Evolutionary conservation across 2,113 vertebrate genomes (phyloP).

Genomic region (Rhadina sibilatrix): DNA sequence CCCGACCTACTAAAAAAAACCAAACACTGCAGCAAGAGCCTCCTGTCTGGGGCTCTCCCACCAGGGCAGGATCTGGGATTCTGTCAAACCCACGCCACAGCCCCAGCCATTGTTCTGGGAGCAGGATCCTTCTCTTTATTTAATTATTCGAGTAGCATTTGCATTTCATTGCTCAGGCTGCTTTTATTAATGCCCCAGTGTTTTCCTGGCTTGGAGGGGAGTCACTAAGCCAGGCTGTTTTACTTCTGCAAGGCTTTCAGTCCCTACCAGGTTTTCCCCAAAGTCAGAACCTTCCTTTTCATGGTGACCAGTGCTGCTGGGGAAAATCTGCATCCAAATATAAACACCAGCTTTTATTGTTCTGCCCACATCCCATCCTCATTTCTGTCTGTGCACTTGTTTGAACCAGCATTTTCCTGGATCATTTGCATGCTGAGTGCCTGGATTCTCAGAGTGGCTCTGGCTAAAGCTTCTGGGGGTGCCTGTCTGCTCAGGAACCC

Average conservation of each 20-base stretch:
- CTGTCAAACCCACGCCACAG: not conserved
- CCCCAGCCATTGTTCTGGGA: not conserved
- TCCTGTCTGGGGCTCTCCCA: not conserved
- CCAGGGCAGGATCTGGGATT: not conserved
- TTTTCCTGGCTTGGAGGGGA: slow-evolving; percentile 9
- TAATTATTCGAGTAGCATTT: not conserved
- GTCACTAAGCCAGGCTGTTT: not conserved
- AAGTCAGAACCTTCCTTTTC: not conserved
- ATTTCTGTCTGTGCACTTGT: not conserved
- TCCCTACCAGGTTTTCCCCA: not conserved
- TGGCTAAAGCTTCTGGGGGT: not conserved
- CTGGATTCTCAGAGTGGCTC: not conserved
- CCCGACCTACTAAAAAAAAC: not conserved
- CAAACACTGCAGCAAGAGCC: not conserved
- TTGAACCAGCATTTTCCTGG: not conserved
- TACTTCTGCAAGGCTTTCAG: not conserved
- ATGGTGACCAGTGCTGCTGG: not conserved
- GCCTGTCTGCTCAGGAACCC: rapidly evolving
- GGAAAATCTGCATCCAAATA: not conserved
- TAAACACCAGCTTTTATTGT: not conserved
- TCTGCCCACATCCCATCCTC: not conserved
- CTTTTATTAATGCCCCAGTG: not conserved
- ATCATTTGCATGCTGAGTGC: not conserved
- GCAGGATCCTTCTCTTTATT: not conserved
- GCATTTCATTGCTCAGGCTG: not conserved